Percentiles rank a stretch among this genome's conserved stretches.
Conservation (phyloP, 2,888 invertebrate genomes). For the Sphaeridia pumilis region DNA sequence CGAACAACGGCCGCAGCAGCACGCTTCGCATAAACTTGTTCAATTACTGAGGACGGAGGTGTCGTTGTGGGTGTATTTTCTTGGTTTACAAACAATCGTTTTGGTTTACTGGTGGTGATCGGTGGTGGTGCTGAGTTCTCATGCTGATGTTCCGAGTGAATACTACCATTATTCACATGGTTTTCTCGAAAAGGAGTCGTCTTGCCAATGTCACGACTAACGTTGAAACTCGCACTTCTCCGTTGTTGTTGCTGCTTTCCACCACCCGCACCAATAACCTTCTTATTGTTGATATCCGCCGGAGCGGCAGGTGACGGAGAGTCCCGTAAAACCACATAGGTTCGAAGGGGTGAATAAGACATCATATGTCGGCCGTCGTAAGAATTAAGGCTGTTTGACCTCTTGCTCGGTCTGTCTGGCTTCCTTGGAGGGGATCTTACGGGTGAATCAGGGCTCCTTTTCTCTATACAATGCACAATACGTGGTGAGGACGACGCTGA, state of each 20-base stretch:
- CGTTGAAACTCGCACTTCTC: no score
- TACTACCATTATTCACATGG: background rate
- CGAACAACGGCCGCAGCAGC: no score
- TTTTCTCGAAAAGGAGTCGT: background rate
- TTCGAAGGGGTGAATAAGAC: constrained; percentile 31
- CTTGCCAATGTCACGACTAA: no score
- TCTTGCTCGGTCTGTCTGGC: constrained; percentile 26
- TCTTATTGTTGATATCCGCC: background rate
- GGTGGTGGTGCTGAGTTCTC: no score
- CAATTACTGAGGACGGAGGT: background rate
- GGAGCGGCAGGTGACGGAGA: no score
- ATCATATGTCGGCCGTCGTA: constrained; percentile 29
- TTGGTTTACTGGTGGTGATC: no score
- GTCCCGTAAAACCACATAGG: constrained; percentile 29
- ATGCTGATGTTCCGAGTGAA: no score
- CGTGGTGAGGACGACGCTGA: no score
- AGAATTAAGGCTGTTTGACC: constrained; percentile 33
- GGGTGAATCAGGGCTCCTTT: background rate
- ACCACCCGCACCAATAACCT: no score
- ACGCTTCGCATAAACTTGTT: no score
- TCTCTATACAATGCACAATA: background rate
- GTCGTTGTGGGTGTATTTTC: background rate
- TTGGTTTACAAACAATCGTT: background rate
- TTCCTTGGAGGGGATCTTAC: constrained; percentile 29
- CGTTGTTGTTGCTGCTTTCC: constrained; percentile 9